Conservation (phyloP, 2,888 invertebrate species). For the Malacosoma neustria region DNA sequence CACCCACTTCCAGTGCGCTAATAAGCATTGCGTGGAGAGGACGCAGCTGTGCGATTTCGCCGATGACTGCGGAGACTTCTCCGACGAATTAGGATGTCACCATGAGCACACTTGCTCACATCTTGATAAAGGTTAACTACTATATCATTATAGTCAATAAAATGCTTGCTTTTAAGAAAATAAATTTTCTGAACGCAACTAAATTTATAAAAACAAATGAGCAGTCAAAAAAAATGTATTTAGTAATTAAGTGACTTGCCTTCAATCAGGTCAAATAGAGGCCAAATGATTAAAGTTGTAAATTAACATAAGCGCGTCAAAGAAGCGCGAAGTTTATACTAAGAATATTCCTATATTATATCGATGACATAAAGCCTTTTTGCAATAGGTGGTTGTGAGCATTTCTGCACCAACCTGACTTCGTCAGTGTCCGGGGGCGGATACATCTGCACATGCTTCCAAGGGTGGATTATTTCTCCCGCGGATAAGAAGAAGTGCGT, state of each 20-base stretch:
- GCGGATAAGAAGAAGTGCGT: constrained; percentile 88
- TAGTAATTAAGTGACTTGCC: too few relatives aligned
- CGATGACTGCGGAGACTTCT: constrained; percentile 93
- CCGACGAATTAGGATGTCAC: constrained; percentile 93
- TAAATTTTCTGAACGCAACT: too few relatives aligned
- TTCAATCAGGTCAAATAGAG: too few relatives aligned
- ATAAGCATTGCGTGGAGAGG: constrained; percentile 87
- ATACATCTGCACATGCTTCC: constrained; percentile 92
- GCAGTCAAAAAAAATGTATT: too few relatives aligned
- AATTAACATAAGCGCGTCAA: too few relatives aligned
- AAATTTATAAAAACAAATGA: too few relatives aligned
- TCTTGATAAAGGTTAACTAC: constrained; percentile 53
- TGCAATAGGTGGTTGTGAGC: constrained; percentile 93
- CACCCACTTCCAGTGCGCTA: constrained; percentile 91
- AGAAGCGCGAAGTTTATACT: too few relatives aligned
- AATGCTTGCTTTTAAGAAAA: too few relatives aligned
- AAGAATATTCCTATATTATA: neutral
- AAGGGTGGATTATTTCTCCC: constrained; percentile 87
- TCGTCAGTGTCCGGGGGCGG: constrained; percentile 57
- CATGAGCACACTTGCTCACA: constrained; percentile 75
- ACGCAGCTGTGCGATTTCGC: constrained; percentile 89
- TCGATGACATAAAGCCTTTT: constrained; percentile 1
- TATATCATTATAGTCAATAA: too few relatives aligned
- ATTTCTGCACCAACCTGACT: constrained; percentile 90
- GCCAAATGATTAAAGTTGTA: too few relatives aligned